phyloP scores from a whole-genome alignment of 2,888 invertebrate genomes.

The Pecten maximus region DNA sequence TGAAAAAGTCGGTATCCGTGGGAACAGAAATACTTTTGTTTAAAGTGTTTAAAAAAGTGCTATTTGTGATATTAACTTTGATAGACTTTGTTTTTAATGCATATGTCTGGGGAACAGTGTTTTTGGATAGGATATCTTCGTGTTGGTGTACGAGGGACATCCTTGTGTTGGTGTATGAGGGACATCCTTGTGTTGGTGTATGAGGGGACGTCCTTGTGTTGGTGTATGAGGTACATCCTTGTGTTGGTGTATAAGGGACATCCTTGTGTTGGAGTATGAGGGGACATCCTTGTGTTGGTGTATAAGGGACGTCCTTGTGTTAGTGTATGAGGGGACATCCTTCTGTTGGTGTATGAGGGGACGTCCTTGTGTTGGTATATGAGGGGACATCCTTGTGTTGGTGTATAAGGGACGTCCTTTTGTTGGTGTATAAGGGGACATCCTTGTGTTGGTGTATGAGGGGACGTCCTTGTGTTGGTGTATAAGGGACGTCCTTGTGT shows the following conservation, averaged over 20 bases:
- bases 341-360: background rate
- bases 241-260: too few relatives aligned
- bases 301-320: background rate
- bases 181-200: background rate
- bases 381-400: background rate
- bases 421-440: background rate
- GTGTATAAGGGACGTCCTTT: too few relatives aligned
- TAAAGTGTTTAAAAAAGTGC: background rate
- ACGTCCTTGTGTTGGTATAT: background rate
- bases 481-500: too few relatives aligned
- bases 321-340: background rate
- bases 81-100: background rate
- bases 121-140: too few relatives aligned
- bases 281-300: background rate
- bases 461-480: too few relatives aligned
- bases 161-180: background rate
- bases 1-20: conserved; percentile 85
- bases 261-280: background rate
- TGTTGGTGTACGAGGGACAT: background rate
- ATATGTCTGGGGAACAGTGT: background rate
- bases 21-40: conserved; percentile 22
- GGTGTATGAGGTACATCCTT: background rate
- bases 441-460: background rate
- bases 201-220: background rate
- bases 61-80: background rate